Percentiles rank a stretch among this genome's conserved stretches.
phyloP scores from a whole-genome alignment of 2,888 invertebrate genomes.

The Himalopsyche anomala region DNA sequence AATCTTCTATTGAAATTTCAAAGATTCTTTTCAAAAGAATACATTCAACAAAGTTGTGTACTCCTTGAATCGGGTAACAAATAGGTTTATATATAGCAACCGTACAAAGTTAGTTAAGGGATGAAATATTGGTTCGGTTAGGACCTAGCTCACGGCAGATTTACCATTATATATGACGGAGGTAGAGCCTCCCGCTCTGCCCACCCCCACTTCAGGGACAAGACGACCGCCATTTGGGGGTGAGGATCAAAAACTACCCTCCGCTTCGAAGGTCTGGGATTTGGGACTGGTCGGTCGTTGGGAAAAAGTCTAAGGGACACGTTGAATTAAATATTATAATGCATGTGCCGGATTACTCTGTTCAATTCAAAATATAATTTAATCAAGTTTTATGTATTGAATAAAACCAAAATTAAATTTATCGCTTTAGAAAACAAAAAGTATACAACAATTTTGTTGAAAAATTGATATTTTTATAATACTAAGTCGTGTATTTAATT shows the following conservation, averaged over 20 bases:
- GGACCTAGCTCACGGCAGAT: slow-evolving; percentile 66
- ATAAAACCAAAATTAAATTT: too few species aligned
- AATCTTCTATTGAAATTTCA: too few species aligned
- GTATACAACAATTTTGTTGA: too few species aligned
- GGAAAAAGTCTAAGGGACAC: slow-evolving; percentile 33
- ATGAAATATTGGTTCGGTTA: slow-evolving; percentile 66
- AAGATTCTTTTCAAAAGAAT: too few species aligned
- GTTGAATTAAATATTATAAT: not conserved
- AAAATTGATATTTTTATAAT: too few species aligned
- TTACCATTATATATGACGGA: slow-evolving; percentile 66
- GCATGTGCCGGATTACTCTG: not conserved
- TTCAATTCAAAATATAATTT: too few species aligned
- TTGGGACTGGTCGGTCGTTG: slow-evolving; percentile 29
- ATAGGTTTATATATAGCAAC: slow-evolving; percentile 65
- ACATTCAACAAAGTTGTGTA: not conserved
- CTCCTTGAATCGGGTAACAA: slow-evolving; percentile 61
- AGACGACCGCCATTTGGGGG: slow-evolving; percentile 43
- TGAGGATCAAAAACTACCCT: slow-evolving; percentile 39
- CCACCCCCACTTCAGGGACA: slow-evolving; percentile 36
- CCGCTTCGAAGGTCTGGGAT: slow-evolving; percentile 35
- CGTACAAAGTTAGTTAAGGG: slow-evolving; percentile 66
- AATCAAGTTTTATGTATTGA: too few species aligned
- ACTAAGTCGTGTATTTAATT: too few species aligned
- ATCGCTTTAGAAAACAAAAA: too few species aligned
- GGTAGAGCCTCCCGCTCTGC: slow-evolving; percentile 56